Evolutionary conservation across 2,113 vertebrate species (phyloP).

Genomic region (Sebastes fasciatus): DNA sequence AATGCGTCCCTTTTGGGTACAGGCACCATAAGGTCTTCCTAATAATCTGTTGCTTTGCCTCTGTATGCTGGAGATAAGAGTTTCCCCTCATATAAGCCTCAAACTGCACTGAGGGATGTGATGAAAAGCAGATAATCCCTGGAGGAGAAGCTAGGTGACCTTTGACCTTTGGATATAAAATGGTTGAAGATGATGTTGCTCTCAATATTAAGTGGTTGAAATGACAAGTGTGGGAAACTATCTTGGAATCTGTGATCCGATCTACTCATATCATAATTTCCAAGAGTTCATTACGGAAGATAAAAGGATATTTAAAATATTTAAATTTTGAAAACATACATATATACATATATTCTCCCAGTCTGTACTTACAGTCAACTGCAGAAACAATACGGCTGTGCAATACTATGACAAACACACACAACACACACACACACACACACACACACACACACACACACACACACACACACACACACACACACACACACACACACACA

Average conservation of each 20-base stretch:
- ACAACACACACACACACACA: slow-evolving; percentile 54
- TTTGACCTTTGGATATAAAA: slow-evolving; percentile 58
- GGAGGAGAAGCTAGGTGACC: slow-evolving; percentile 37
- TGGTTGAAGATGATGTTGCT: slow-evolving; percentile 11
- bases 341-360: background rate
- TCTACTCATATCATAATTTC: background rate
- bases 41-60: slow-evolving; percentile 55
- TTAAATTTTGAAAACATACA: background rate
- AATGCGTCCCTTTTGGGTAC: slow-evolving; percentile 49
- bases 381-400: slow-evolving; percentile 51
- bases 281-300: background rate
- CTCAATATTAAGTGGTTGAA: slow-evolving; percentile 20
- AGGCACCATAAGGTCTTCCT: slow-evolving; percentile 13
- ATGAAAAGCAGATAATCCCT: slow-evolving; percentile 61
- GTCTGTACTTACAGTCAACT: slow-evolving; percentile 18
- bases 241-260: slow-evolving; percentile 9
- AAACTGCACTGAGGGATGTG: slow-evolving; percentile 44
- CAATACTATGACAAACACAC: slow-evolving; percentile 41
- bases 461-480: slow-evolving; percentile 15
- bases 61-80: slow-evolving; percentile 68
- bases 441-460: slow-evolving; percentile 52
- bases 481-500: slow-evolving; percentile 37
- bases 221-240: background rate
- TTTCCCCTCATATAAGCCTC: slow-evolving; percentile 38
- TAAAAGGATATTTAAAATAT: background rate